These are phyloP conservation scores for Orthosia gothica DNA, from an alignment of 2,888 invertebrate species.

Conservation along the genomic window DNA sequence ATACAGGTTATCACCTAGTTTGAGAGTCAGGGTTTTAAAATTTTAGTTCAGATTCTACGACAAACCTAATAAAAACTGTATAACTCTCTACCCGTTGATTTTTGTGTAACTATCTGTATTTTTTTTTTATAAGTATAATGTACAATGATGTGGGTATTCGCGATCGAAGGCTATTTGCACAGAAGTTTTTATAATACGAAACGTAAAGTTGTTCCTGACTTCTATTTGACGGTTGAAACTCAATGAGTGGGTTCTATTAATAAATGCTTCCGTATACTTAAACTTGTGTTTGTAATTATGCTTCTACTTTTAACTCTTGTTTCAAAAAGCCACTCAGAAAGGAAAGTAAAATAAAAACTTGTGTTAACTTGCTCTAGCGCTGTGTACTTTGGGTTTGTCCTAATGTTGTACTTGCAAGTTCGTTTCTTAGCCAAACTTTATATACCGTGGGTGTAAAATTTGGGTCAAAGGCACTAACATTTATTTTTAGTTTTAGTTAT, in stretches of 20 bases:
- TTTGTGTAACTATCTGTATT: too few species aligned
- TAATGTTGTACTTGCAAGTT: constrained; percentile 40
- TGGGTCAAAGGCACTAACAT: constrained; percentile 26
- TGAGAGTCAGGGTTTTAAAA: too few species aligned
- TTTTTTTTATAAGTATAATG: too few species aligned
- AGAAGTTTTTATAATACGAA: neutral
- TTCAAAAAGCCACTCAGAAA: constrained; percentile 5
- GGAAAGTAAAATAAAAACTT: constrained; percentile 16
- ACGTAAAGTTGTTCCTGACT: too few species aligned
- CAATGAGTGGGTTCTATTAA: neutral
- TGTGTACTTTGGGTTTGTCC: constrained; percentile 31
- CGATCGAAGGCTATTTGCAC: neutral
- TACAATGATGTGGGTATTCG: neutral
- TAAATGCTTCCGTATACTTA: neutral
- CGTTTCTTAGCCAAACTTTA: constrained; percentile 47
- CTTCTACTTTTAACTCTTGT: constrained; percentile 10
- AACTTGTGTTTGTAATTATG: neutral
- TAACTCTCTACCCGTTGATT: too few species aligned
- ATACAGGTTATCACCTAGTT: too few species aligned
- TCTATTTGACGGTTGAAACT: too few species aligned
- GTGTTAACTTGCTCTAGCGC: constrained; percentile 6
- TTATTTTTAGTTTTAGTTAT: constrained; percentile 23
- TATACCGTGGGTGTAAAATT: constrained; percentile 32
- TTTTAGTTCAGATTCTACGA: too few species aligned
- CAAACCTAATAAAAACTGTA: too few species aligned